Conservation (phyloP, 2,888 invertebrate genomes). For the Xestia c-nigrum region DNA sequence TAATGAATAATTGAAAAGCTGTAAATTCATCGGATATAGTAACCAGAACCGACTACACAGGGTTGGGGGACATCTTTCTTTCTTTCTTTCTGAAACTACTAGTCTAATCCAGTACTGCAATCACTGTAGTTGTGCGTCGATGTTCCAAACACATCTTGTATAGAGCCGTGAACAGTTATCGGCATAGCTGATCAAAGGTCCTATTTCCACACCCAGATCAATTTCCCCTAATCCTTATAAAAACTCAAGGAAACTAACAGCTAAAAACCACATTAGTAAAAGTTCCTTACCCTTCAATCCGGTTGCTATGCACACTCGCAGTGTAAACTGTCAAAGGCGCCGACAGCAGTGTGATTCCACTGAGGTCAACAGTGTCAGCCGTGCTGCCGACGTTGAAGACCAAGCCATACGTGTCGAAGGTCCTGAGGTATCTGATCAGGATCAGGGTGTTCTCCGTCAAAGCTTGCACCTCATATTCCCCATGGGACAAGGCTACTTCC, state of each 20-base stretch:
- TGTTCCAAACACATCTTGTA: background rate
- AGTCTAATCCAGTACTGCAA: background rate
- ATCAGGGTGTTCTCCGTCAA: slow-evolving; percentile 74
- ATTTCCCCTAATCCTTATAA: background rate
- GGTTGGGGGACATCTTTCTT: fast-evolving
- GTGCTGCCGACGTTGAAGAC: slow-evolving; percentile 89
- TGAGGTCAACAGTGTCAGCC: slow-evolving; percentile 82
- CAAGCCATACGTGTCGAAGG: slow-evolving; percentile 79
- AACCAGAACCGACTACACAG: background rate
- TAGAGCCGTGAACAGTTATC: background rate
- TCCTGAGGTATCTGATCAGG: slow-evolving; percentile 75
- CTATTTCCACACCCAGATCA: background rate
- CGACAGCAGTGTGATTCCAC: slow-evolving; percentile 66
- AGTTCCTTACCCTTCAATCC: slow-evolving; percentile 75
- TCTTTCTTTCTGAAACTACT: too few relatives aligned
- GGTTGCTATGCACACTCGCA: slow-evolving; percentile 78
- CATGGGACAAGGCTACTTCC: slow-evolving; percentile 82
- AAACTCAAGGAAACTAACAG: background rate
- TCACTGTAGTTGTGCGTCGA: background rate
- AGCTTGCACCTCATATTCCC: slow-evolving; percentile 77
- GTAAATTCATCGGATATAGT: background rate
- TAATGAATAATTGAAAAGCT: background rate
- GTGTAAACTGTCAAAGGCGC: slow-evolving; percentile 74
- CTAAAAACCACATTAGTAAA: background rate
- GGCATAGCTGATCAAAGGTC: background rate